Percentiles rank a stretch among this genome's conserved stretches.
These are phyloP conservation scores for Triplophysa bombifrons DNA, from an alignment of 2,797 vertebrate genomes.

Conservation along the genomic window DNA sequence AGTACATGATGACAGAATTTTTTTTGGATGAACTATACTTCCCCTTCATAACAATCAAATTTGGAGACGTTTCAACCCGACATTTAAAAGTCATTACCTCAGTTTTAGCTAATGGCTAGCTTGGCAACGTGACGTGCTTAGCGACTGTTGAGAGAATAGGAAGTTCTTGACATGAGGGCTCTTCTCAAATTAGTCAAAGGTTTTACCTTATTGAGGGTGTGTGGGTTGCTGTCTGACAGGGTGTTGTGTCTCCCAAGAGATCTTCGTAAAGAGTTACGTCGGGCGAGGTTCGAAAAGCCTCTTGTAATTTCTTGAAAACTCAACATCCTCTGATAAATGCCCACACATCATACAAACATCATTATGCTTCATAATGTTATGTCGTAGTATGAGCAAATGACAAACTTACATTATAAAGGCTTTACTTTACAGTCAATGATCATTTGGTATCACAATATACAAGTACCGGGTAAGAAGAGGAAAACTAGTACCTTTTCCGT, in stretches of 20 bases:
- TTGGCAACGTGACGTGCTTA: neutral
- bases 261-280: constrained; percentile 50
- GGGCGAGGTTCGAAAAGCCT: constrained; percentile 54
- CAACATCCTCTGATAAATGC: constrained; percentile 49
- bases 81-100: constrained; percentile 4
- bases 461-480: neutral
- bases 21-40: too few species aligned
- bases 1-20: too few species aligned
- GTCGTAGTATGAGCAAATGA: neutral
- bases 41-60: neutral
- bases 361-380: neutral
- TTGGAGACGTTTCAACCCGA: constrained; percentile 2
- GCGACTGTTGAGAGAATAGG: neutral
- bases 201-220: constrained; percentile 54
- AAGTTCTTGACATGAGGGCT: neutral
- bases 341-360: neutral
- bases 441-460: neutral
- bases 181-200: constrained; percentile 6
- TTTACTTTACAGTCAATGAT: neutral
- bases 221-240: constrained; percentile 36
- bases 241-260: constrained; percentile 50
- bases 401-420: neutral
- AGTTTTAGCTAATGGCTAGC: neutral
- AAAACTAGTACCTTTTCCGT: constrained; percentile 57
- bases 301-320: constrained; percentile 59